Evolutionary conservation across 2,888 invertebrate species (phyloP).

Genomic region (Lasioglossum villosulum): DNA sequence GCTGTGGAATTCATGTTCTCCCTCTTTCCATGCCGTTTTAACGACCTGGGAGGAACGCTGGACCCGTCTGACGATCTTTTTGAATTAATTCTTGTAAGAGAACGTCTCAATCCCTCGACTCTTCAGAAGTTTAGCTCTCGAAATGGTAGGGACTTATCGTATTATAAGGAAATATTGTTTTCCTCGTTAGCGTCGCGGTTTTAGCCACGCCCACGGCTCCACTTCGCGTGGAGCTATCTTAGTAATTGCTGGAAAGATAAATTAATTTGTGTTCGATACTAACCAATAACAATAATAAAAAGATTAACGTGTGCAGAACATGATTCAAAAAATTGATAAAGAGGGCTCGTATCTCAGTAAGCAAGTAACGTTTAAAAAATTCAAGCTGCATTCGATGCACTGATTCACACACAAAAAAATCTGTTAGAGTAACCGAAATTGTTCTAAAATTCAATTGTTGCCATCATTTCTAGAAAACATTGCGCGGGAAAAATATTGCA

Average conservation of each 20-base stretch:
- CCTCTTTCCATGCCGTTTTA: not conserved
- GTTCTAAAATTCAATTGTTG: no score
- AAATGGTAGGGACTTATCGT: not conserved
- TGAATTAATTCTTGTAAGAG: not conserved
- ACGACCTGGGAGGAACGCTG: not conserved
- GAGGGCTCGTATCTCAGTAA: not conserved
- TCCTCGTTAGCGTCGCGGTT: not conserved
- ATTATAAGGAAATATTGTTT: not conserved
- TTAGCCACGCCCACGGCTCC: not conserved
- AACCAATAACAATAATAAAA: not conserved
- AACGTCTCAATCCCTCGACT: not conserved
- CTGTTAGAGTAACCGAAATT: no score
- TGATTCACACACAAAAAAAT: no score
- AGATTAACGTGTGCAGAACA: not conserved
- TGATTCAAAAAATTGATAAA: not conserved
- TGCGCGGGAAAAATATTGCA: not conserved
- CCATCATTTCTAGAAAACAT: no score
- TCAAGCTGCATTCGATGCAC: no score
- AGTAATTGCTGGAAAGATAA: not conserved
- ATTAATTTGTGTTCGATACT: no score
- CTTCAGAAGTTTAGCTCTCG: not conserved
- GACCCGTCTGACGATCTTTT: not conserved
- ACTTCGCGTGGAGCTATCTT: not conserved
- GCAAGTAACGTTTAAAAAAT: not conserved
- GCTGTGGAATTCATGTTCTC: conserved; percentile 7